Evolutionary conservation across 2,797 vertebrate species (phyloP).

Genomic region (Muraenolepis orangiensis): DNA sequence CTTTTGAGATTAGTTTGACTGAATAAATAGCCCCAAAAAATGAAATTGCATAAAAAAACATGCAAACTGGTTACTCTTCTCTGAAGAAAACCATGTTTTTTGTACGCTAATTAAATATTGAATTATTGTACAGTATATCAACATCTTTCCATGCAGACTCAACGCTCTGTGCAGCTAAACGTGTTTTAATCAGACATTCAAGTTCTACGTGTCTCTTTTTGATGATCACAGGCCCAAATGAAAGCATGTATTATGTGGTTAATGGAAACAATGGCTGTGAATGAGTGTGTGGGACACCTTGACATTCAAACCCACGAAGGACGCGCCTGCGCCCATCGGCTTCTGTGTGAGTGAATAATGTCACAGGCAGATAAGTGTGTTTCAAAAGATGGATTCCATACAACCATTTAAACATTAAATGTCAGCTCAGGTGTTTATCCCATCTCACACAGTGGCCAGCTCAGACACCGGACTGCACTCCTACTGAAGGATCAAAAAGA

Average conservation of each 20-base stretch:
- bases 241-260: neutral
- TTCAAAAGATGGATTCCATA: neutral
- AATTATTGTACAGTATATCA: neutral
- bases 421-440: neutral
- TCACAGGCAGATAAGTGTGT: neutral
- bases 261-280: neutral
- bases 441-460: neutral
- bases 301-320: neutral
- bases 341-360: neutral
- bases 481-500: neutral
- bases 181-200: no score
- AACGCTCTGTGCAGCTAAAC: neutral
- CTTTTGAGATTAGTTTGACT: neutral
- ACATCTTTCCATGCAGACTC: neutral
- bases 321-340: neutral
- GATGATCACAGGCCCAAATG: neutral
- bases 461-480: neutral
- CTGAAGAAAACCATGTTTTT: neutral
- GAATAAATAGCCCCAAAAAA: slow-evolving; percentile 1
- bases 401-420: neutral
- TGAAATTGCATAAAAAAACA: neutral
- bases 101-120: neutral
- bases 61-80: neutral
- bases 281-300: neutral
- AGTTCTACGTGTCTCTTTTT: no score